Evolutionary conservation across 2,888 invertebrate species (phyloP), one percentile per base, ranked within the genome.

Genomic region (Coecobrya sp.): DNA sequence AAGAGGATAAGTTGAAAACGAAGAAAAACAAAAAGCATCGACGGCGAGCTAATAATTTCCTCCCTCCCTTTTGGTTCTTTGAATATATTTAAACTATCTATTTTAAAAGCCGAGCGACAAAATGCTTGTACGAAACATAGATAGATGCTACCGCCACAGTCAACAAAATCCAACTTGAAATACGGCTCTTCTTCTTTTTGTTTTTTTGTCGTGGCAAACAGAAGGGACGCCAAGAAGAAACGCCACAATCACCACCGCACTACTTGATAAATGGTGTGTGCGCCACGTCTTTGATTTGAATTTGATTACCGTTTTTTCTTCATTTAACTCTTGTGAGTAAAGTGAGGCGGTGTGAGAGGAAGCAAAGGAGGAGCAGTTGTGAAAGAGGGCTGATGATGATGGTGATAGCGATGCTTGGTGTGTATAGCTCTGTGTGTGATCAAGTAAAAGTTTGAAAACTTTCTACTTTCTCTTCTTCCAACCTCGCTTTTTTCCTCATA

Each of bases 241-340:
- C 25, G 52, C 79, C 8, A 52, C 13, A 16, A n/a, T 49, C 73
- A 45, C 22, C n/a, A 79, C 52, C 2, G n/a, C n/a, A 52, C 25
- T 8, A 16, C 81, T 91, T 91, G 91, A 93, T 91, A 93, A 93
- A 93, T 92, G 93, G 92, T 90, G 36, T 86, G 82, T 86, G 82
- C 86, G 86, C 79, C 76, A 84, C 93, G 93, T 93, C 94, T 95
- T 94, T 95, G 95, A 95, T 95, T 95, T 94, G 95, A 95, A 94
- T 95, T 95, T 95, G 95, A 95, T 95, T 95, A 94, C 94, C 93
- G 93, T 94, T 94, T 95, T 94, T 94, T 94, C 94, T 93, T 94
- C 94, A 95, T 94, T 95, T 94, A 79, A 52, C 79, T 65, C 93
- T 70, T 36, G 93, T 93, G 93, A 94, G 79, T n/a, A 73, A 87